Conservation (phyloP, 1,140 invertebrate genomes). For the Pogonomyrmex barbatus region DNA sequence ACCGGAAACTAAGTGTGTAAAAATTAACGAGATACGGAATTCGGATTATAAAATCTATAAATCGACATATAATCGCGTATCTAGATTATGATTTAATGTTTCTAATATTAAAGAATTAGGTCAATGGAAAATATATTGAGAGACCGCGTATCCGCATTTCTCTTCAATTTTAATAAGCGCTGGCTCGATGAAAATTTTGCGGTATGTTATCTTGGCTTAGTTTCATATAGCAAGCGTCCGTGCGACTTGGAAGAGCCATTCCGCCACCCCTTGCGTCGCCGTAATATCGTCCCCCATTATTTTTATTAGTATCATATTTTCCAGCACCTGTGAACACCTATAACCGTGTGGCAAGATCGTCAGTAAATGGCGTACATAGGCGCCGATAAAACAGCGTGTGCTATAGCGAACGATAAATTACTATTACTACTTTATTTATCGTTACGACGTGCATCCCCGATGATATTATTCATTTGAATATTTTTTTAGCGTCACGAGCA, state of each 20-base stretch:
- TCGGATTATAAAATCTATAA: conserved; percentile 13
- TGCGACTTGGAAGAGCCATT: conserved; percentile 35
- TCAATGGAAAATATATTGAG: neutral
- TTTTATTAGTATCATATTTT: conserved; percentile 82
- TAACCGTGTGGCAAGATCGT: conserved; percentile 73
- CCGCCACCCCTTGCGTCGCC: conserved; percentile 16
- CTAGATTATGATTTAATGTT: conserved; percentile 11
- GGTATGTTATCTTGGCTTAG: conserved; percentile 29
- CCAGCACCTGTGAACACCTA: conserved; percentile 80
- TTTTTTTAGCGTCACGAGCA: conserved; percentile 17
- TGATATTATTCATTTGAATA: conserved; percentile 51
- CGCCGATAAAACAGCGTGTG: conserved; percentile 77
- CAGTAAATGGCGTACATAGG: conserved; percentile 67
- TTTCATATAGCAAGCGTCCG: conserved; percentile 26
- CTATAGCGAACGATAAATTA: conserved; percentile 74
- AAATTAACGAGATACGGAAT: neutral
- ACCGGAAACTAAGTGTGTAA: conserved; percentile 16
- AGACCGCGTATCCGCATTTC: conserved; percentile 10
- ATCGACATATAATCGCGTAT: neutral
- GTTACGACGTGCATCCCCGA: conserved; percentile 34
- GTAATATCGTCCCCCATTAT: conserved; percentile 78
- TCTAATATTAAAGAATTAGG: conserved; percentile 25
- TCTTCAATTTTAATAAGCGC: conserved; percentile 47
- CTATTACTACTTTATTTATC: conserved; percentile 79
- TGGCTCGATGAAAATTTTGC: conserved; percentile 31